A percentile compares a stretch with the other conserved stretches of the same genome.
Conservation (phyloP, 2,797 vertebrate species). For the Brachyalestes nurse region DNA sequence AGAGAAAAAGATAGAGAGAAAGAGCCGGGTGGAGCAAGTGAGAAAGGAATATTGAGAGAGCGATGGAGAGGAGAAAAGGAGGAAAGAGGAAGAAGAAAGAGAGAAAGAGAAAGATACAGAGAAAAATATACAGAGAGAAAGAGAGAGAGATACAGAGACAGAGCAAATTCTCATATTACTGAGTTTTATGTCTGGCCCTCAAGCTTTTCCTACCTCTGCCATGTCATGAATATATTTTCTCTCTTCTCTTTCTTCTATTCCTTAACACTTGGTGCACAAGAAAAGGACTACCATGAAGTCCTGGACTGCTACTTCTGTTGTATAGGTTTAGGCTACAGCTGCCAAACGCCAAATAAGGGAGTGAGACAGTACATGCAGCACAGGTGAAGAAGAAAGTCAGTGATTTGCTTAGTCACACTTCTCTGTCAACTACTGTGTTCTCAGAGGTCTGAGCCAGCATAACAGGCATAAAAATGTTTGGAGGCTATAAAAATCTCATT, state of each 20-base stretch:
- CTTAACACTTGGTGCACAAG: constrained; percentile 20
- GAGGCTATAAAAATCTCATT: constrained; percentile 47
- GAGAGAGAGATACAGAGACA: not conserved
- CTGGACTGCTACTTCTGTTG: constrained; percentile 31
- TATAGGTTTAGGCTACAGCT: constrained; percentile 26
- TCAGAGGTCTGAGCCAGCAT: constrained; percentile 21
- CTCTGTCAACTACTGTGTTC: constrained; percentile 23
- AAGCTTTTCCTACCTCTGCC: constrained; percentile 37
- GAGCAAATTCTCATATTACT: constrained; percentile 12
- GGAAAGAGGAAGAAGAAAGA: not conserved
- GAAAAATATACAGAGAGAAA: not conserved
- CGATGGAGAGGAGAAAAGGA: not conserved
- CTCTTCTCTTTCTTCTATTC: not conserved
- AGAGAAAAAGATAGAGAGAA: not conserved
- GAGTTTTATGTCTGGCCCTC: constrained; percentile 48
- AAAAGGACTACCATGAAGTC: constrained; percentile 34
- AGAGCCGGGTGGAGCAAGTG: too few relatives aligned
- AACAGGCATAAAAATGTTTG: constrained; percentile 37
- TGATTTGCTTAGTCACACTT: constrained; percentile 48
- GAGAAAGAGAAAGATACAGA: not conserved
- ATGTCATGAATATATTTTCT: constrained; percentile 45
- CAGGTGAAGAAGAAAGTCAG: not conserved
- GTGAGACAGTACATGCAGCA: not conserved
- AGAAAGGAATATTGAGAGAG: not conserved
- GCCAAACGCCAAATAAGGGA: constrained; percentile 6